Conservation (phyloP, 2,888 invertebrate genomes). For the Chaetoderma sp. region DNA sequence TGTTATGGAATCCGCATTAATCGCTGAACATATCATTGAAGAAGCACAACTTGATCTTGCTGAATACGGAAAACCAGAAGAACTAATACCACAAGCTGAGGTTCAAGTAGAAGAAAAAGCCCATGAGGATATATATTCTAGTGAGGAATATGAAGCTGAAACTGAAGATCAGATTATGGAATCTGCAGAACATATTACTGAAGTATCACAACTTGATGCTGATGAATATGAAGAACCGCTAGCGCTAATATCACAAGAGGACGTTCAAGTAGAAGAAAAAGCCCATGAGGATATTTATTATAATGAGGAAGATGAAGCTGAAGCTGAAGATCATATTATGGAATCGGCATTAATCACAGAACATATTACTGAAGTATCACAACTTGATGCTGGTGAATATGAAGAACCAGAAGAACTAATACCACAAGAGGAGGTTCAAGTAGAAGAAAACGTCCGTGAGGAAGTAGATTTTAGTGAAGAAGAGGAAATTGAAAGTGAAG, state of each 20-base stretch:
- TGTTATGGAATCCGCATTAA: too few species aligned
- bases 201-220: too few species aligned
- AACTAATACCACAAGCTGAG: slow-evolving; percentile 72
- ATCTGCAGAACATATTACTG: neutral
- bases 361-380: neutral
- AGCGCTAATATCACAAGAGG: neutral
- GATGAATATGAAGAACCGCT: too few species aligned
- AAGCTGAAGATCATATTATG: neutral
- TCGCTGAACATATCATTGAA: neutral
- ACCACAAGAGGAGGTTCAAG: slow-evolving; percentile 61
- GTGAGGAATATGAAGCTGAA: too few species aligned
- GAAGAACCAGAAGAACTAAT: slow-evolving; percentile 43
- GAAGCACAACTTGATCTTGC: slow-evolving; percentile 26
- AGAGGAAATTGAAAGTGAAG: neutral
- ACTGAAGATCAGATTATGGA: neutral
- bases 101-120: slow-evolving; percentile 67
- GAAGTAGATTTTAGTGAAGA: neutral
- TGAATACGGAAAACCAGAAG: neutral
- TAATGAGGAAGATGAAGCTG: neutral
- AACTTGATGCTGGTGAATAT: neutral
- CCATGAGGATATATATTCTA: too few species aligned
- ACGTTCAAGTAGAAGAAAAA: neutral
- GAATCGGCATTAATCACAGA: neutral
- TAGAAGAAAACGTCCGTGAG: slow-evolving; percentile 71
- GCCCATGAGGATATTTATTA: neutral